Conservation (phyloP, 1,140 invertebrate genomes). For the Tribolium castaneum region DNA sequence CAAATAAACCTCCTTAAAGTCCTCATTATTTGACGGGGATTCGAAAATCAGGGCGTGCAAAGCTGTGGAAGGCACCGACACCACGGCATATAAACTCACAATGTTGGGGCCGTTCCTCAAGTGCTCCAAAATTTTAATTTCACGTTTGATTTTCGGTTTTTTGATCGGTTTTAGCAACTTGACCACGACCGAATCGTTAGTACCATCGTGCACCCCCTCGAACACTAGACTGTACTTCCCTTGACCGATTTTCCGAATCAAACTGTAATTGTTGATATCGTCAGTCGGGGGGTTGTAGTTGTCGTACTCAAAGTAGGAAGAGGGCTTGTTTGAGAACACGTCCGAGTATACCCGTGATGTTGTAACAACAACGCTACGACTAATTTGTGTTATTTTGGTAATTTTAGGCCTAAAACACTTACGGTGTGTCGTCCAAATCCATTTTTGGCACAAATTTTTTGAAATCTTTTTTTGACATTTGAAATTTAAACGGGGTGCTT, state of each 20-base stretch:
- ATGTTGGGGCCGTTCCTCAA: conserved; percentile 82
- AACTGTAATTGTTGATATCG: conserved; percentile 98
- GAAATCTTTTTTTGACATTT: conserved; percentile 18
- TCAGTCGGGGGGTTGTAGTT: conserved; percentile 97
- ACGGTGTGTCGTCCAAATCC: conserved; percentile 1
- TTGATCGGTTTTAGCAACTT: conserved; percentile 77
- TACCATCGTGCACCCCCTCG: conserved; percentile 75
- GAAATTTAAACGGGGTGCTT: neutral
- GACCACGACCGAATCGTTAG: conserved; percentile 57
- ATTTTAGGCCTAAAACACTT: neutral
- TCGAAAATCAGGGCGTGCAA: conserved; percentile 85
- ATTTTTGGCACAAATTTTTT: conserved; percentile 4
- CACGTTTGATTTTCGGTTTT: conserved; percentile 86
- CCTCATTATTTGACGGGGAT: conserved; percentile 89
- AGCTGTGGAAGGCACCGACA: conserved; percentile 72
- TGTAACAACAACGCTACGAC: conserved; percentile 33
- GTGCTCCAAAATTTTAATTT: conserved; percentile 87
- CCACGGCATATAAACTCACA: conserved; percentile 77
- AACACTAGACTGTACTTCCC: conserved; percentile 99
- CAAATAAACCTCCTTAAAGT: conserved; percentile 87
- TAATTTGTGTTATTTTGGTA: neutral
- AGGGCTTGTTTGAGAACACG: conserved; percentile 95
- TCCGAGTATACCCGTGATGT: conserved; percentile 89
- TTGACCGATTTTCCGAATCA: conserved; percentile 96
- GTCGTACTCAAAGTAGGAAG: conserved; percentile 99